Base-by-base conservation (phyloP, 2,888 invertebrate genomes). In the Crematogaster levior region DNA sequence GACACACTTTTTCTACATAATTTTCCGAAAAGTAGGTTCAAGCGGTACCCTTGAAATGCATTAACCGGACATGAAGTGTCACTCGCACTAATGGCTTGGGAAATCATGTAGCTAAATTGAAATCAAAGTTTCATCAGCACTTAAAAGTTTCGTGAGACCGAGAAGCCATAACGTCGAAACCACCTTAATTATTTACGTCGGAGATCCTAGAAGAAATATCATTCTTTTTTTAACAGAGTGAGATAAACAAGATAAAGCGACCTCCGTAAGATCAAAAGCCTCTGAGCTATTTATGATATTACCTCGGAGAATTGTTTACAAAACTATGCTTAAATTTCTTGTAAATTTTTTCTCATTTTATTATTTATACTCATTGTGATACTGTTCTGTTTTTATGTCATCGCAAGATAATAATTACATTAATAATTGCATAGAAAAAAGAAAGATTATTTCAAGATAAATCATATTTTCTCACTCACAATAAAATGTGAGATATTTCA, bases 41-140 rank as follows among this genome's bases (percentile, higher is more conserved):
- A 77, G 10, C 10, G 27, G 1, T 30, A 66, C 10, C n/a, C 37
- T 15, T 53, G 15, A 21, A 65, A 37, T 0, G 9, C 27, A 65
- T 66, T 53, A 66, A 53, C 18, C 34, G 5, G 4, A 34, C 9
- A 37, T 51, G 48, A 51, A 21, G 61, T 30, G 12, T 65, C 53
- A 48, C 48, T 18, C 30, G 43, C 18, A 12, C 18, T 43, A 77
- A 77, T 77, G 30, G 68, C 40, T 63, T 48, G 68, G 53, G 68
- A 58, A 53, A 53, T 75, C 27, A 66, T 40, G 51, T n/a, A 40
- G 15, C 21, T 27, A 73, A 61, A 61, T 43, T 18, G 43, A 24
- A 60, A 81, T 81, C 81, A 74, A 61, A 63, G 63, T 81, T 81
- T 74, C 51, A 74, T 81, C 81, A 63, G 61, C 74, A 81, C 61